These are phyloP conservation scores for Simalia tracyae DNA, from an alignment of 2,797 vertebrate genomes.

Conservation along the genomic window DNA sequence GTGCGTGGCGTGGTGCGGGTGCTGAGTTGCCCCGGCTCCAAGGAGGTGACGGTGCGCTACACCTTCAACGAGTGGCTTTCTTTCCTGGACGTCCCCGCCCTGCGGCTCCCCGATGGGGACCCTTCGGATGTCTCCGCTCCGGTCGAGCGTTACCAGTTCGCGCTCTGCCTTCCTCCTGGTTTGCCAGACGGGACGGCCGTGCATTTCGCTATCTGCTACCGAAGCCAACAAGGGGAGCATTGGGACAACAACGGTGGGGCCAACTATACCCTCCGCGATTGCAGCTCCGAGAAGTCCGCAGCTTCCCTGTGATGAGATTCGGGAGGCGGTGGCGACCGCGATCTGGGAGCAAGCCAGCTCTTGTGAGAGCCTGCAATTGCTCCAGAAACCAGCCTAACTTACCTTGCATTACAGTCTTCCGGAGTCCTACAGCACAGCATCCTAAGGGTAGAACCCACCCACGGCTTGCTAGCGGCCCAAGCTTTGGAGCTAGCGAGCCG, in stretches of 20 bases:
- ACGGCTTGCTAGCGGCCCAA: background rate
- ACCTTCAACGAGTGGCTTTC: slow-evolving; percentile 91
- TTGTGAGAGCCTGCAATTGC: background rate
- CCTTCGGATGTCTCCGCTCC: background rate
- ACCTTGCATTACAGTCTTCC: background rate
- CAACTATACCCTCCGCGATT: slow-evolving; percentile 82
- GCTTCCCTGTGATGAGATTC: background rate
- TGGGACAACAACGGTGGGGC: slow-evolving; percentile 91
- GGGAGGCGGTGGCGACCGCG: background rate
- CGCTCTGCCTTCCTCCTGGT: slow-evolving; percentile 80
- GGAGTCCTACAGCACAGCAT: background rate
- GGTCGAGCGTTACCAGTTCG: slow-evolving; percentile 78
- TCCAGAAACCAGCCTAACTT: background rate
- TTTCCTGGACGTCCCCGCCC: slow-evolving; percentile 80
- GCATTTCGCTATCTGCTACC: slow-evolving; percentile 85
- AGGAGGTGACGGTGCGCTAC: slow-evolving; percentile 83
- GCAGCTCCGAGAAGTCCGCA: background rate
- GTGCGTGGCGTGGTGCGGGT: slow-evolving; percentile 66
- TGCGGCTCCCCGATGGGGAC: background rate
- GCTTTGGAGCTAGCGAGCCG: background rate
- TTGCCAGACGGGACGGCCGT: slow-evolving; percentile 70
- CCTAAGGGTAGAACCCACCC: background rate
- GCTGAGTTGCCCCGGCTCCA: slow-evolving; percentile 51
- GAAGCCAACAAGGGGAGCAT: slow-evolving; percentile 76
- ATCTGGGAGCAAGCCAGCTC: no score